phyloP scores from a whole-genome alignment of 2,888 invertebrate genomes.

The Polydrusus cervinus region DNA sequence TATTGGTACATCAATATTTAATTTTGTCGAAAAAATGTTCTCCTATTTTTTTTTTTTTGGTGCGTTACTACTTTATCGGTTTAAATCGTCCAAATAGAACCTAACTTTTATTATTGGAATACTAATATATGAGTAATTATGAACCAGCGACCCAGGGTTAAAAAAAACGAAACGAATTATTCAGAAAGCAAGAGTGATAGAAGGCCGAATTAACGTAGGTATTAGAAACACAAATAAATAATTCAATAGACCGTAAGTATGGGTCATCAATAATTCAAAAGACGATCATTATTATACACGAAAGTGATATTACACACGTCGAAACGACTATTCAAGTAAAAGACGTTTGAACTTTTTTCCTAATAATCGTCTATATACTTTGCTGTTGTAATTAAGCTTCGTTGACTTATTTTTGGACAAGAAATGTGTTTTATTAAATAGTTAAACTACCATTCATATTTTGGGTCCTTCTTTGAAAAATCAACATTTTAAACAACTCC shows the following conservation, averaged over 20 bases:
- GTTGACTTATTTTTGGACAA: conserved; percentile 19
- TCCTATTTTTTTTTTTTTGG: too few relatives aligned
- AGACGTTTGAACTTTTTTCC: background rate
- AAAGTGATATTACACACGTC: conserved; percentile 13
- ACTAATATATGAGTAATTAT: too few relatives aligned
- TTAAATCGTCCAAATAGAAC: too few relatives aligned
- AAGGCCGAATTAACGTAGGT: conserved; percentile 26
- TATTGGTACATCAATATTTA: too few relatives aligned
- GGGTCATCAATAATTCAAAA: conserved; percentile 37
- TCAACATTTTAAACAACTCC: too few relatives aligned
- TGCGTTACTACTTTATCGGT: too few relatives aligned
- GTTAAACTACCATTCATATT: background rate
- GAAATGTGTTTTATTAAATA: conserved; percentile 19
- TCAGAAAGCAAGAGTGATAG: conserved; percentile 25
- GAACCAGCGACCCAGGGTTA: background rate
- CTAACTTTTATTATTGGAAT: too few relatives aligned
- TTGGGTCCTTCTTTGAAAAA: background rate
- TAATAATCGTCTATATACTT: conserved; percentile 30
- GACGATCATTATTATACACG: conserved; percentile 18
- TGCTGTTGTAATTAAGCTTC: conserved; percentile 23
- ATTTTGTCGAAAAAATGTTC: too few relatives aligned
- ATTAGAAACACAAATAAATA: conserved; percentile 37
- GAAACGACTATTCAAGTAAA: background rate
- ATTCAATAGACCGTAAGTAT: conserved; percentile 34
- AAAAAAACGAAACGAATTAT: conserved; percentile 31